Percentiles rank a stretch among this genome's conserved stretches.
Evolutionary conservation across 2,888 invertebrate species (phyloP).

Genomic region (Selenia dentaria): DNA sequence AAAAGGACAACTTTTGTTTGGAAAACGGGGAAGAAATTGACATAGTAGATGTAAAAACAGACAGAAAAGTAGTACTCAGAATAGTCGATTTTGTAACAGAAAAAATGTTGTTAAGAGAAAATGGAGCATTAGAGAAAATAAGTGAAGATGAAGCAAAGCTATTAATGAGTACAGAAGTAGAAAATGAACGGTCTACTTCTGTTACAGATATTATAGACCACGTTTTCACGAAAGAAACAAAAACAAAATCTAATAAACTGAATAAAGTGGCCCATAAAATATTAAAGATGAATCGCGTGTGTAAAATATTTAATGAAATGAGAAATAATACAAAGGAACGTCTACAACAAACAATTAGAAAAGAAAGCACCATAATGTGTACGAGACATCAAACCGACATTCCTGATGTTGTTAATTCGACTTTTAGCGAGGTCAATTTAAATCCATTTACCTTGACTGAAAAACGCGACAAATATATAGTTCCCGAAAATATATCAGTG

Average conservation of each 20-base stretch:
- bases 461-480: slow-evolving; percentile 60
- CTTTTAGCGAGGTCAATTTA: slow-evolving; percentile 55
- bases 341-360: slow-evolving; percentile 26
- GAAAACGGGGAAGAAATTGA: slow-evolving; percentile 80
- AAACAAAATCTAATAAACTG: slow-evolving; percentile 44
- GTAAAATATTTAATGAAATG: slow-evolving; percentile 55
- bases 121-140: slow-evolving; percentile 76
- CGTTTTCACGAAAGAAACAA: slow-evolving; percentile 5
- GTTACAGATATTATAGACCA: slow-evolving; percentile 34
- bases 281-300: slow-evolving; percentile 60
- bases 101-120: slow-evolving; percentile 82
- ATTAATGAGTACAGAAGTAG: slow-evolving; percentile 58
- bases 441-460: slow-evolving; percentile 52
- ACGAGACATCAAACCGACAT: slow-evolving; percentile 56
- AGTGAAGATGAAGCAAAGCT: slow-evolving; percentile 71
- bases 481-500: slow-evolving; percentile 70
- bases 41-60: slow-evolving; percentile 70
- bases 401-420: slow-evolving; percentile 78
- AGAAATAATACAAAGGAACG: slow-evolving; percentile 37
- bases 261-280: slow-evolving; percentile 57
- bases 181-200: slow-evolving; percentile 35
- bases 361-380: slow-evolving; percentile 30
- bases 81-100: slow-evolving; percentile 84
- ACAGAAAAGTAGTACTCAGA: slow-evolving; percentile 76
- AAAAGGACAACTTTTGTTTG: slow-evolving; percentile 66